Evolutionary conservation across 2,888 invertebrate genomes (phyloP).

Genomic region (Achlya flavicornis): DNA sequence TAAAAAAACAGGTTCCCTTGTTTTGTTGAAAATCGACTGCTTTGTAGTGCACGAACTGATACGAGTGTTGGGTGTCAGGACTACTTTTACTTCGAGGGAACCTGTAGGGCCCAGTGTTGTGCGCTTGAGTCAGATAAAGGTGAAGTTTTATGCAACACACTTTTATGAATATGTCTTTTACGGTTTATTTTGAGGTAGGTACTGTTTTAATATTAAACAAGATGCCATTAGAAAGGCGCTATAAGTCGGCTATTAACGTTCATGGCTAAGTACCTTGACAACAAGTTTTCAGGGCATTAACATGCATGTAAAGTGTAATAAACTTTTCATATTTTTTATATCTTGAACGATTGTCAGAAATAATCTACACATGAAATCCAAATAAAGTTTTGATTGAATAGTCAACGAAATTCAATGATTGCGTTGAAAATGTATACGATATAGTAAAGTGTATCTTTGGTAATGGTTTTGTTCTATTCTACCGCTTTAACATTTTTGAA

Average conservation of each 20-base stretch:
- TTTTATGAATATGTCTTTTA: constrained; percentile 20
- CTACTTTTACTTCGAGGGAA: constrained; percentile 56
- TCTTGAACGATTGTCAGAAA: background rate
- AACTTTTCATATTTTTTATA: background rate
- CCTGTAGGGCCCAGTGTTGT: constrained; percentile 24
- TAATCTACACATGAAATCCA: background rate
- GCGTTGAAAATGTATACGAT: too few species aligned
- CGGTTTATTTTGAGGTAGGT: constrained; percentile 6
- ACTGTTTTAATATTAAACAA: background rate
- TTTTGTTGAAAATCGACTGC: constrained; percentile 59
- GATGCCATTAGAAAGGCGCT: background rate
- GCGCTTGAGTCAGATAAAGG: constrained; percentile 18
- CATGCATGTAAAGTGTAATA: background rate
- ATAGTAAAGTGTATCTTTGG: too few species aligned
- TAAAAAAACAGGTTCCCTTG: constrained; percentile 65
- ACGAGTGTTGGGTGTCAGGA: constrained; percentile 37
- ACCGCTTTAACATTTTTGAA: too few species aligned
- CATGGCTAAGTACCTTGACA: constrained; percentile 21
- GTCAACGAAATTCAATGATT: background rate
- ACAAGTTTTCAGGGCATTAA: background rate
- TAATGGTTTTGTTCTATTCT: too few species aligned
- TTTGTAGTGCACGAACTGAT: constrained; percentile 39
- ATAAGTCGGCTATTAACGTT: constrained; percentile 15
- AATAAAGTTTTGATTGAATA: background rate
- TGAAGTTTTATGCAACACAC: constrained; percentile 14